Base-by-base conservation (phyloP, 2,113 vertebrate genomes). In the Microcebus murinus region DNA sequence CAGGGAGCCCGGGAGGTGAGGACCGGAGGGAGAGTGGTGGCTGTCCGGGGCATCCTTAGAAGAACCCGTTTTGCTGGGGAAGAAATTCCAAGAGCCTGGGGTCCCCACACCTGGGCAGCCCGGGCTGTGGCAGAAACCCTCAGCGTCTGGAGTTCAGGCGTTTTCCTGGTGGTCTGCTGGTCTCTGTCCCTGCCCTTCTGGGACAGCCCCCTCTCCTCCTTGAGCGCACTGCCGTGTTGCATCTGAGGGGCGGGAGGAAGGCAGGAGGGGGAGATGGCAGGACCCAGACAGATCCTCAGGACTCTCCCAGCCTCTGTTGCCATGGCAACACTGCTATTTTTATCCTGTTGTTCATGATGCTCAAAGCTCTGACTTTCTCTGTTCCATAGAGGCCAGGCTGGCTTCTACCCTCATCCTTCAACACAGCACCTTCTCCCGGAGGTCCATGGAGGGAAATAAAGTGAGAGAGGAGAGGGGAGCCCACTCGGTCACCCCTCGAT, bases 291-390 rank as follows among this genome's bases (percentile, higher is more conserved):
- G 87, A 98, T 98, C 96, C 97, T 98, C 92, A 97, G 98, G 98
- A 98, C 96, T 96, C 96, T 98, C 98, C 98, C 97, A 84, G 98
- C 97, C 97, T 98, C 97, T 61, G 97, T 98, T 98, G 98, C 98
- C 98, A 98, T 98, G 98, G 98, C 98, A 98, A 98, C 97, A 0
- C 65, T n/a, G 98, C 98, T 98, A 98, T 99, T 98, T 99, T 98
- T 98, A 99, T 98, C 95, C 96, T 96, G 84, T 98, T 98, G 97
- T 98, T 98, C 98, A 96, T 93, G 97, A 98, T 96, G 98, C 98
- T 97, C 96, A 95, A 97, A 98, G 98, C 96, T 97, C 98, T 98
- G 97, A 98, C 98, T 98, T 98, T 97, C 97, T 98, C 97, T 91
- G 89, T 97, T 98, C 95, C 91, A 97, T 91, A 95, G 92, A 95